Evolutionary conservation across 1,140 invertebrate species (phyloP).

Genomic region (Psilanteris sp.): DNA sequence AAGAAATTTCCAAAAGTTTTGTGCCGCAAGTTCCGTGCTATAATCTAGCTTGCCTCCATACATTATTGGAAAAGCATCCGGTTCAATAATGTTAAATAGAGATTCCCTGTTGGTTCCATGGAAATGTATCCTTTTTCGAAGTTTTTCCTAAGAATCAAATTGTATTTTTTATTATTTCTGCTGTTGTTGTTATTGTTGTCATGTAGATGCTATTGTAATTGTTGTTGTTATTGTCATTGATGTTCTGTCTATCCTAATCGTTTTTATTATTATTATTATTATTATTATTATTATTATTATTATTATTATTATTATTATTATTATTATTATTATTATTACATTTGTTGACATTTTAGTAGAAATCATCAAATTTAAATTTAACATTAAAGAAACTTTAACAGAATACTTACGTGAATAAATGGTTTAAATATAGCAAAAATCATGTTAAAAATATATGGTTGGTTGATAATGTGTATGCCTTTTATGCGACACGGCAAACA

Average conservation of each 20-base stretch:
- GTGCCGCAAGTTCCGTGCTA: constrained; percentile 77
- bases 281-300: no score
- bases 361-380: no score
- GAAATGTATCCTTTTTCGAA: constrained; percentile 84
- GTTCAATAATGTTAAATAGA: constrained; percentile 83
- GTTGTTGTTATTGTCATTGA: no score
- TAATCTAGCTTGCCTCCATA: constrained; percentile 85
- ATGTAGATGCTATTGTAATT: no score
- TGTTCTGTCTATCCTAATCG: no score
- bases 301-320: no score
- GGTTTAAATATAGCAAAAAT: constrained; percentile 88
- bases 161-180: no score
- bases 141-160: constrained; percentile 77
- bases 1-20: constrained; percentile 80
- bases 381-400: not conserved
- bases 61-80: constrained; percentile 83
- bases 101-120: constrained; percentile 86
- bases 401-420: constrained; percentile 81
- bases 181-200: no score
- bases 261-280: no score
- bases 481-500: constrained; percentile 85
- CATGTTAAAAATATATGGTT: constrained; percentile 88
- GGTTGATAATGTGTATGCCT: constrained; percentile 88
- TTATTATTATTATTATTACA: no score
- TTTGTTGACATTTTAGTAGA: no score